Evolutionary conservation across 2,888 invertebrate genomes (phyloP), one percentile per base, ranked within the genome.

Genomic region (Napeogenes sylphis): DNA sequence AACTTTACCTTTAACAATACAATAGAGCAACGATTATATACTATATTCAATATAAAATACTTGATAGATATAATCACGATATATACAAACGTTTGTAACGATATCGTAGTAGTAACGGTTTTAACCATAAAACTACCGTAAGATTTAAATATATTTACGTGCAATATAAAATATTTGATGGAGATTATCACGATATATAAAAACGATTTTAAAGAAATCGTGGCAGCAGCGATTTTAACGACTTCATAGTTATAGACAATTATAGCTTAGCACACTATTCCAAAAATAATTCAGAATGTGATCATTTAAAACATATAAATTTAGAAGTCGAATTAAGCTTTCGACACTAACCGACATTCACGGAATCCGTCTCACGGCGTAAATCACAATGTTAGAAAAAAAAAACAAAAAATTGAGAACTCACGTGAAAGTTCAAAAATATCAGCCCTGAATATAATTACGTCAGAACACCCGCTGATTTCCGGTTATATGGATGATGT

Each of bases 401-500:
- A 85, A 83, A 77, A 51, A 75, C 75, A 76, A 81, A 83, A 86
- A 87, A 89, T 87, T 85, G 84, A 87, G 84, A 83, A 82, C 85
- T 85, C 84, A 85, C 87, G 85, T 87, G 86, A 85, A 89, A 90
- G 86, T 89, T 90, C 83, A 82, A 83, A 89, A 89, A 89, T 90
- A 86, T 87, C 86, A 84, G 83, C 82, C 81, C 83, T 85, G 87
- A 89, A 89, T 88, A 88, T 90, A 87, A 90, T 90, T 89, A 89
- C 84, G 81, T 79, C 35, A 71, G 87, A 83, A 83, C 89, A 84
- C 89, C 89, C 87, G 89, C 88, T 88, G 88, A 81, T 83, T 87
- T 88, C 86, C 85, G 85, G 84, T 78, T 78, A 78, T 73, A 75
- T 73, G 70, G 67, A 70, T 68, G 77, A 76, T 77, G 21, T 21